Conservation (phyloP, 2,113 vertebrate species). For the Tyrannus savana region DNA sequence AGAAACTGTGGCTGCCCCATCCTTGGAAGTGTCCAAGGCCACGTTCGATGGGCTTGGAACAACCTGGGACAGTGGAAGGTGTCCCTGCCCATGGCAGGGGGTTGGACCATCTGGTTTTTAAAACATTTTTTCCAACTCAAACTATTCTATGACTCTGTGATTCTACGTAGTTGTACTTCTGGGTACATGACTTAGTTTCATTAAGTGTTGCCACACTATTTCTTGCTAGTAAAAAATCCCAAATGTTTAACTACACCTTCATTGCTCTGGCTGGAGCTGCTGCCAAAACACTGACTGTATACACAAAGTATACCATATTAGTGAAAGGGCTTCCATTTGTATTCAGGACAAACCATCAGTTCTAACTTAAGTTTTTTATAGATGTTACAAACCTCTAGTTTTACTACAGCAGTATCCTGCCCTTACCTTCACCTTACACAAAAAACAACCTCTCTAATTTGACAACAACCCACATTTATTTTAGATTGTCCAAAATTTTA, state of each 20-base stretch:
- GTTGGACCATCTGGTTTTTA: not conserved
- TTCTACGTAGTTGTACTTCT: not conserved
- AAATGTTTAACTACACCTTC: not conserved
- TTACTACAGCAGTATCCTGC: not conserved
- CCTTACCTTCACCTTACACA: not conserved
- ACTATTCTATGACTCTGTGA: not conserved
- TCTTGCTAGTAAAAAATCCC: not conserved
- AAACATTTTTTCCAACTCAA: not conserved
- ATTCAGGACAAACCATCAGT: not conserved
- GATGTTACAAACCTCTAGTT: not conserved
- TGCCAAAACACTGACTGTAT: not conserved
- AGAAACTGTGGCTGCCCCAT: not conserved
- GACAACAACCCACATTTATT: not conserved
- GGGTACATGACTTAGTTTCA: not conserved
- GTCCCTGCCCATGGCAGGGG: not conserved
- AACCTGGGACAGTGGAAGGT: accelerated
- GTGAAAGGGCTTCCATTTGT: not conserved
- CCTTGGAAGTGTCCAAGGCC: not conserved
- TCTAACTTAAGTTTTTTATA: not conserved
- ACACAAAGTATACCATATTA: not conserved
- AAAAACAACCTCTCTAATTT: not conserved
- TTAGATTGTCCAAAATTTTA: not conserved
- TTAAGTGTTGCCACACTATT: not conserved
- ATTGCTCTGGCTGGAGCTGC: not conserved
- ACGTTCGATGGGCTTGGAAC: accelerated